Base-by-base conservation (phyloP, 2,113 vertebrate genomes). In the Axis porcinus region DNA sequence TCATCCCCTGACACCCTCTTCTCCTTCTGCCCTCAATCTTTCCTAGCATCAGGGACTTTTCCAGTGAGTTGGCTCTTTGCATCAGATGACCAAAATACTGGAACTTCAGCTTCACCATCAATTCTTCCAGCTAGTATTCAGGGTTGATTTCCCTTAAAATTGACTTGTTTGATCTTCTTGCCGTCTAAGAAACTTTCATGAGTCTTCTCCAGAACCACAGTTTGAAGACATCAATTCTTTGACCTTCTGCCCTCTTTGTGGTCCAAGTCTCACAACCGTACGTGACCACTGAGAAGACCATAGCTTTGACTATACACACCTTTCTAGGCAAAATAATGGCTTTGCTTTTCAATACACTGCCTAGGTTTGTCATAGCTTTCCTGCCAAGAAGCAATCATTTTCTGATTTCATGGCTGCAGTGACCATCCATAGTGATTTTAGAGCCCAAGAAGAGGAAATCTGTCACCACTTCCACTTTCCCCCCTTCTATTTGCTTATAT, bases 291-390 rank as follows among this genome's bases (percentile, higher is more conserved):
- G 62, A 67, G 33, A n/a, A 67, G 64, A 67, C 64, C 33, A n/a
- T 67, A 19, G 16, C 7, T 16, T 67, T n/a, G 64, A 67, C 64
- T 67, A n/a, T n/a, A n/a, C 0, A 2, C 8, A n/a, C 64, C 17
- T 67, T n/a, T n/a, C 64, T 19, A 19, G 16, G 16, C 33, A 67
- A 67, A n/a, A 33, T n/a, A 67, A n/a, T 19, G 8, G n/a, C 33
- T 67, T 33, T 67, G 33, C 33, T 67, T 67, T 67, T n/a, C 33
- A 67, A 67, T 14, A n/a, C 33, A 64, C 62, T n/a, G 16, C 33
- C 62, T 67, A 67, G 62, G 33, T 67, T 67, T 67, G 7, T 67
- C 62, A n/a, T 67, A n/a, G 62, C 33, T 67, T 67, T 67, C 62
- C 33, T 67, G 33, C 16, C 62, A 67, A n/a, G 62, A 19, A 67